A percentile compares a stretch with the other conserved stretches of the same genome.
Evolutionary conservation across 2,797 vertebrate species (phyloP).

Genomic region (Tokudaia tokunoshimensis): DNA sequence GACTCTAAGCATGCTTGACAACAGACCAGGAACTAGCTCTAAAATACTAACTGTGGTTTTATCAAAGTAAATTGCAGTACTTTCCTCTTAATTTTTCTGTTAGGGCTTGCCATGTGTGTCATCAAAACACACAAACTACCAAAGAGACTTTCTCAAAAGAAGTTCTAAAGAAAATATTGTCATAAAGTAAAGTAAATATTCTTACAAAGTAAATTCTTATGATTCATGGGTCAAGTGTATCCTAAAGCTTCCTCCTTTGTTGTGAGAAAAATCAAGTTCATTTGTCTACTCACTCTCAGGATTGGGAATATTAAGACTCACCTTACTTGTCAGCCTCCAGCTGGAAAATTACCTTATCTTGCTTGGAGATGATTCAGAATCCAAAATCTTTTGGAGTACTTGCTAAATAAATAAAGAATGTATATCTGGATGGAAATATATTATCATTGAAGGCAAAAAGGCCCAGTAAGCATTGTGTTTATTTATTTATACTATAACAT

Average conservation of each 20-base stretch:
- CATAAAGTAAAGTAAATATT: background rate
- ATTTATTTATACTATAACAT: background rate
- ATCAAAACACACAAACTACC: background rate
- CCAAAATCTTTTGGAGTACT: background rate
- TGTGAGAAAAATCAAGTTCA: background rate
- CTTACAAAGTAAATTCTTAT: background rate
- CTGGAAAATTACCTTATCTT: background rate
- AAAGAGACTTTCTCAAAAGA: background rate
- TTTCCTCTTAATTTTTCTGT: background rate
- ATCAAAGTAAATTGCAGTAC: background rate
- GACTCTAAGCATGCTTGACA: rapidly evolving
- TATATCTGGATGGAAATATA: background rate
- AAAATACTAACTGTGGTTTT: background rate
- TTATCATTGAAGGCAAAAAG: background rate
- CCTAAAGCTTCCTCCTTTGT: background rate
- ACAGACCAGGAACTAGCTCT: background rate
- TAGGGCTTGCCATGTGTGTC: background rate
- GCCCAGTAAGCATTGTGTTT: background rate
- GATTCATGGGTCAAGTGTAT: background rate
- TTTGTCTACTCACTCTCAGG: background rate
- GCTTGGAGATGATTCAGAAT: background rate
- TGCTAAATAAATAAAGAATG: background rate
- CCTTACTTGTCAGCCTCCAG: background rate
- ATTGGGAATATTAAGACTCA: rapidly evolving
- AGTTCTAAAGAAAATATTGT: background rate